phyloP scores from a whole-genome alignment of 2,888 invertebrate species.

The Apamea epomidion region DNA sequence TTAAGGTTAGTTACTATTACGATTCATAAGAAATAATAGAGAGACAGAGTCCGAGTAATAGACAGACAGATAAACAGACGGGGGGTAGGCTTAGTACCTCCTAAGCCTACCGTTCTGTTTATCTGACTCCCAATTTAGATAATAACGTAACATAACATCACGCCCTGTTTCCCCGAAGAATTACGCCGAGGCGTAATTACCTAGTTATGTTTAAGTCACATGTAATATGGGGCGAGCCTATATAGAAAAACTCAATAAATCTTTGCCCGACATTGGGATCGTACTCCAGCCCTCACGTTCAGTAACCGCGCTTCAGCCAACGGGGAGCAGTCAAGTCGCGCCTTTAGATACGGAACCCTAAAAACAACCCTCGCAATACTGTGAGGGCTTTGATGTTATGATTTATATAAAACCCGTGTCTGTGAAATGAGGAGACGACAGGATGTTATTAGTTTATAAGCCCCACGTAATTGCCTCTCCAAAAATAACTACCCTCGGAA shows the following conservation, averaged over 20 bases:
- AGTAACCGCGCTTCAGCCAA: background rate
- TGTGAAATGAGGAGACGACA: background rate
- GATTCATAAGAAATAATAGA: too few species aligned
- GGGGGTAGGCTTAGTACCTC: too few species aligned
- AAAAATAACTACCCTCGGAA: background rate
- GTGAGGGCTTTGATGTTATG: background rate
- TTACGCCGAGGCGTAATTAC: too few species aligned
- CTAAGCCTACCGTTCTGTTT: too few species aligned
- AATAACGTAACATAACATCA: too few species aligned
- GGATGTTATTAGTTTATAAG: constrained; percentile 22
- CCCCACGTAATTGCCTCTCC: background rate
- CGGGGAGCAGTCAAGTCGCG: background rate
- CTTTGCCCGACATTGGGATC: background rate
- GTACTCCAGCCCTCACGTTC: background rate
- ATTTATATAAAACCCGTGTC: background rate
- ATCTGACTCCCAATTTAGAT: too few species aligned
- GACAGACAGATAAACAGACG: too few species aligned
- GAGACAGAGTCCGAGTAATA: too few species aligned
- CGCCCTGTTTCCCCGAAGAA: too few species aligned
- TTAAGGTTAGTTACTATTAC: too few species aligned
- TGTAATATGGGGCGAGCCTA: too few species aligned
- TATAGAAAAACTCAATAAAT: background rate
- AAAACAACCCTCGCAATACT: background rate
- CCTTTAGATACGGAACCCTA: background rate
- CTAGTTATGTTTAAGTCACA: too few species aligned